Base-by-base conservation (phyloP, 1,140 invertebrate species). In the Orchestia grillus region DNA sequence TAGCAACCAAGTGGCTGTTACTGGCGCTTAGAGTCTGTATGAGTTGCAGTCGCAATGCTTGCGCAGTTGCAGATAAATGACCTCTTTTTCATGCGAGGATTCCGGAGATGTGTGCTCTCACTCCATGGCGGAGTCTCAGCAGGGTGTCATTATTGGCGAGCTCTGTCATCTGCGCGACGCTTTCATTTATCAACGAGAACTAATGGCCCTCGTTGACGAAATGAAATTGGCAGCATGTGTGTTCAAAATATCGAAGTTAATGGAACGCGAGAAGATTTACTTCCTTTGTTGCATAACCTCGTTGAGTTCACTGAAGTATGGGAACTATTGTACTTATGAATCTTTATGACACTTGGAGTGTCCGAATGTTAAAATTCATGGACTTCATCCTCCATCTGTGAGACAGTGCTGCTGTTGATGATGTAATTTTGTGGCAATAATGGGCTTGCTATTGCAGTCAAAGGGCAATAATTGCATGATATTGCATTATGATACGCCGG, bases 371-470 rank as follows among this genome's bases (percentile, higher is more conserved):
- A 77, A 77, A 77, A 77, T 77, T 77, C 62, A 77, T 77, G 62
- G 62, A 77, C 62, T 77, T 77, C 62, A 36, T 77, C 36, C 62
- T 77, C 62, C 62, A 77, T 77, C 62, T 77, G 62, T 36, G 62
- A 77, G 62, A 77, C 62, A 23, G 62, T 77, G 3, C 15, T 77
- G 62, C 62, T 36, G 62, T 77, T 77, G 62, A 77, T 77, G 62
- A 77, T 77, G 62, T 77, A 77, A 77, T 77, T 77, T 77, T 77
- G 62, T 77, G 62, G 62, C 62, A 77, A 77, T 77, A 28, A 77
- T 77, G 62, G 62, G 62, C 62, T 77, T 77, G 15, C 62, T 77
- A 77, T 77, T 77, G 62, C 62, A 77, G 15, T 28, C 36, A 77
- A 77, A 77, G 62, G 11, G 62, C 62, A 77, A 77, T 77, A 77